Base-by-base conservation (phyloP, 2,888 invertebrate genomes). In the Latheticus oryzae region DNA sequence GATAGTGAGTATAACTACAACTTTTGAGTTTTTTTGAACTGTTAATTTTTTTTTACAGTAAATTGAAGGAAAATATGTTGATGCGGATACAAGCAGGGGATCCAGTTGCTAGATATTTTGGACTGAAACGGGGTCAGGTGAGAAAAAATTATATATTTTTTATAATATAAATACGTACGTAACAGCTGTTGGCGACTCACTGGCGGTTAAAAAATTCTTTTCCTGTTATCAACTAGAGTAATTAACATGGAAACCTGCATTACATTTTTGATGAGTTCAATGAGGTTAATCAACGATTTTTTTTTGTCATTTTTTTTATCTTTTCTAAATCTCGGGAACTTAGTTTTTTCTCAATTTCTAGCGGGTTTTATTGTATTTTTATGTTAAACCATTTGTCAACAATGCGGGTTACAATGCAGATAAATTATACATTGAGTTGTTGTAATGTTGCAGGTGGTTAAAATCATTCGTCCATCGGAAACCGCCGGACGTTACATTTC, bases 11-110 rank as follows among this genome's bases (percentile, higher is more conserved):
- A 69, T 71, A n/a, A n/a, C n/a, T n/a, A n/a, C n/a, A 63, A 55
- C 40, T 42, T 47, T 5, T 9, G 23, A 13, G 15, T 54, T 45
- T 57, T 47, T 47, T 54, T 57, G 28, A 5, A 33, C 1, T 13
- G 17, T 37, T 55, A 13, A 21, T 48, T 37, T 43, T 50, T 32
- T 56, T 54, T 63, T 62, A 58, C 77, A 90, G 90, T 81, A 99
- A 99, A 82, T 80, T 99, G 38, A 99, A 97, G 78, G 99, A 99
- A 77, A 97, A 96, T 77, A 98, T 98, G 86, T 82, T 99, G 75
- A 99, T 99, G 90, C 88, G 98, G 76, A 99, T 99, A 76, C 99
- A 99, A 81, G 94, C 93, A 4, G 96, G 97, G 43, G 99, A 99
- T 81, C 99, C 99, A 0, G 98, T 99, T 1, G 95, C 99, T 0